Base-by-base conservation (phyloP, 2,797 vertebrate species). In the Esox lucius region DNA sequence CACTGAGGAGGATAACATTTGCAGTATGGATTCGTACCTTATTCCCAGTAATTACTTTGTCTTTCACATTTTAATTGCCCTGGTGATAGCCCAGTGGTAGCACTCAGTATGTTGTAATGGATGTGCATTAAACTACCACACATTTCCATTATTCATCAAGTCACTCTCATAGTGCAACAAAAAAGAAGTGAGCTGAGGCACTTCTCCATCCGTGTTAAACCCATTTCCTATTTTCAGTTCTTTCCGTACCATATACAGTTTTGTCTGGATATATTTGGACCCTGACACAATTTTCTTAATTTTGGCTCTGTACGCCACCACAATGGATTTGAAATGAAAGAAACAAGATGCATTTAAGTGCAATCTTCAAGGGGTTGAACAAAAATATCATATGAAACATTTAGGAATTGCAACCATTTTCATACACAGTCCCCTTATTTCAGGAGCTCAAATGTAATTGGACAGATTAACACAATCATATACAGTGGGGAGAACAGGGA, bases 81-180 rank as follows among this genome's bases (percentile, higher is more conserved):
- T 66, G 16, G 17, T 33, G 28, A 33, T 31, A 65, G 16, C 62
- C 15, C 62, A 66, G 5, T 66, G 31, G 15, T 33, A 31, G 28
- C 31, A 19, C 64, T 66, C 28, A 17, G 56, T 17, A 17, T 65
- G 15, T 6, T 17, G 62, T 64, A 31, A 31, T 66, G 15, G 6
- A 66, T 33, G 64, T 35, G 2, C 64, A 31, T 66, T 66, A 66
- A 35, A 31, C 64, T 19, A 66, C 16, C 64, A 35, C 64, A 17
- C 4, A 33, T 31, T 33, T 66, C 28, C 64, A 66, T 66, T 66
- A 66, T 66, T 66, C 64, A 66, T 66, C 13, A 26, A 26, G 24
- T 15, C 24, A 13, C 62, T 28, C 64, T 33, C 5, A 46, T 46
- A 66, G 64, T 31, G 28, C 64, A 66, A 33, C 9, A 5, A 26